Percentiles rank a stretch among this genome's conserved stretches.
Evolutionary conservation across 2,888 invertebrate genomes (phyloP).

Genomic region (Salpingus planirostris): DNA sequence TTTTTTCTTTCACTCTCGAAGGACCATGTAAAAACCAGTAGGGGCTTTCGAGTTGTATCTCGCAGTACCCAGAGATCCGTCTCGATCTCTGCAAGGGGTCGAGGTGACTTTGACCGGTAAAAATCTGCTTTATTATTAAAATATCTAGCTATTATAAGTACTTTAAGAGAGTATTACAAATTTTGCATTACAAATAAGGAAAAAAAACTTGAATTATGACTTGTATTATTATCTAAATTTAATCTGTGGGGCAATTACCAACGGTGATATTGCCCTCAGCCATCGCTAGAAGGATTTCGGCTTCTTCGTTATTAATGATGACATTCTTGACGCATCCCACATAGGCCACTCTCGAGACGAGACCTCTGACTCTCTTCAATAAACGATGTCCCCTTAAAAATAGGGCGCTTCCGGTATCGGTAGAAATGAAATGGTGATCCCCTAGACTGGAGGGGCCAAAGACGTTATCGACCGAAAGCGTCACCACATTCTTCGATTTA

Average conservation of each 20-base stretch:
- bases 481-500: slow-evolving; percentile 85
- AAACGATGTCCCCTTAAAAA: slow-evolving; percentile 85
- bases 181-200: too few relatives aligned
- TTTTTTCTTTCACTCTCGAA: too few relatives aligned
- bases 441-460: slow-evolving; percentile 67
- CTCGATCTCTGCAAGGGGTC: too few relatives aligned
- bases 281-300: slow-evolving; percentile 47
- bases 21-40: too few relatives aligned
- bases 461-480: slow-evolving; percentile 76
- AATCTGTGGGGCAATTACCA: slow-evolving; percentile 73
- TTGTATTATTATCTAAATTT: too few relatives aligned
- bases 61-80: too few relatives aligned
- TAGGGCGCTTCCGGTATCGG: slow-evolving; percentile 75
- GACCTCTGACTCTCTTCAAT: slow-evolving; percentile 48
- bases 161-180: too few relatives aligned
- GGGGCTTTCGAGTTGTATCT: too few relatives aligned
- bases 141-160: too few relatives aligned
- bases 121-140: too few relatives aligned
- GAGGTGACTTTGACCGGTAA: too few relatives aligned
- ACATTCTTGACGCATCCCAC: slow-evolving; percentile 74
- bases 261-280: slow-evolving; percentile 66
- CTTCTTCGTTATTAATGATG: slow-evolving; percentile 48
- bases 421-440: slow-evolving; percentile 48
- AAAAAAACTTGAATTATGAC: too few relatives aligned
- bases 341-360: slow-evolving; percentile 61